Base-by-base conservation (phyloP, 2,113 vertebrate genomes). In the Protobothrops mucrosquamatus region DNA sequence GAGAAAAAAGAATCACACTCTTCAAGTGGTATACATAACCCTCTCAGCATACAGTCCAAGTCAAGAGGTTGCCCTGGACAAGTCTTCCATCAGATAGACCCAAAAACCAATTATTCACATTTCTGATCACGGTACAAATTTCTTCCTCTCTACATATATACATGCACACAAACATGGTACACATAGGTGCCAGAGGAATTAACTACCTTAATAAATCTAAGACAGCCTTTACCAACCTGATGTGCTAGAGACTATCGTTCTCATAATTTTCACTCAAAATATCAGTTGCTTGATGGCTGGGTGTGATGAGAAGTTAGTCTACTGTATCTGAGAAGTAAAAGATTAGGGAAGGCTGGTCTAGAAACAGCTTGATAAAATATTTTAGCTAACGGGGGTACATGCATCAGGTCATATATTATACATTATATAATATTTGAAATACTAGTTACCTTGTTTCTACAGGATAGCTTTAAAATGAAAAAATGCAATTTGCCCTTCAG, bases 1-100 rank as follows among this genome's bases (percentile, higher is more conserved):
- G 85, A 95, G 93, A 87, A 91, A 89, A 57, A 81, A 85, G 51
- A 95, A 89, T 6, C 51, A 88, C 48, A 88, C 81, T 88, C 48
- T 51, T 64, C 87, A 34, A 22, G n/a, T 43, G 11, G 4, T 55
- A 74, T 54, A 20, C 52, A 57, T 48, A 56, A 23, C 55, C 8
- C 34, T 85, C 54, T 57, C 64, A 57, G 57, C 14, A 26, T 14
- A 86, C 22, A 86, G 43, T 46, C 43, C 88, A 48, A 23, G 20
- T 52, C 43, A 93, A 24, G 24, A 93, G 11, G 20, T 59, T 90
- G 55, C 23, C 43, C 43, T 61, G 26, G 10, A 43, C 11, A 61
- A 89, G 52, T 11, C 12, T 87, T 61, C 34, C 23, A 81, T 11
- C 29, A 69, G 51, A 39, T 7, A 81, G 4, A 69, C 14, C 48